A percentile compares a stretch with the other conserved stretches of the same genome.
These are phyloP conservation scores for Gambelia wislizenii DNA, from an alignment of 2,797 vertebrate genomes.

Conservation along the genomic window DNA sequence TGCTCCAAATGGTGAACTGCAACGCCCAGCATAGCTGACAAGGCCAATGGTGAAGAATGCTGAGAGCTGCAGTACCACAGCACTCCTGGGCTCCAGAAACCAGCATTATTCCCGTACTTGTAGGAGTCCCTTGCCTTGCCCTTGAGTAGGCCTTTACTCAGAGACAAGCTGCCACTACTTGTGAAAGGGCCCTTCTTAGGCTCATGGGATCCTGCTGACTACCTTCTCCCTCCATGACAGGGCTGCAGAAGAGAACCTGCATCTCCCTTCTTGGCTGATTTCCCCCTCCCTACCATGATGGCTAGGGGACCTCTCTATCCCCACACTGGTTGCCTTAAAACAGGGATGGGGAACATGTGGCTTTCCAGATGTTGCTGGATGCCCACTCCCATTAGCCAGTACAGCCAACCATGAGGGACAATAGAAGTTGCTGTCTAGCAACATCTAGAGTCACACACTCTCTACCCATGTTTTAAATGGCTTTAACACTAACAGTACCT, in stretches of 20 bases:
- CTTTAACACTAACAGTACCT: no score
- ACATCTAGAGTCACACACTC: neutral
- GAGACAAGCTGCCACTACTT: no score
- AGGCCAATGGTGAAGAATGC: no score
- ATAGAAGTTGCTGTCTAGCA: neutral
- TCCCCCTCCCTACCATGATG: neutral
- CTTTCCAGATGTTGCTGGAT: neutral
- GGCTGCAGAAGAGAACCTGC: neutral
- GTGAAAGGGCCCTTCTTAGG: neutral
- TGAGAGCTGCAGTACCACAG: neutral
- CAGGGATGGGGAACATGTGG: neutral
- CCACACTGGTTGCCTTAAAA: neutral
- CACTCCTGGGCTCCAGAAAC: no score
- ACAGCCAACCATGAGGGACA: neutral
- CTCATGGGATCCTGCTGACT: neutral
- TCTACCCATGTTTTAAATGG: neutral
- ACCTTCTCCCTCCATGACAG: neutral
- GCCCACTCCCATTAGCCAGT: neutral
- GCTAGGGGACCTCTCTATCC: neutral
- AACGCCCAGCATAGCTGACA: no score
- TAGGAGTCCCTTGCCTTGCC: neutral
- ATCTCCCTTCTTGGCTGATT: neutral
- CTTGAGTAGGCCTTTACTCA: neutral
- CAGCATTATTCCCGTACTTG: neutral
- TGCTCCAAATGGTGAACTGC: no score